Conservation (phyloP, 2,888 invertebrate genomes). For the Ornithoptera alexandrae region DNA sequence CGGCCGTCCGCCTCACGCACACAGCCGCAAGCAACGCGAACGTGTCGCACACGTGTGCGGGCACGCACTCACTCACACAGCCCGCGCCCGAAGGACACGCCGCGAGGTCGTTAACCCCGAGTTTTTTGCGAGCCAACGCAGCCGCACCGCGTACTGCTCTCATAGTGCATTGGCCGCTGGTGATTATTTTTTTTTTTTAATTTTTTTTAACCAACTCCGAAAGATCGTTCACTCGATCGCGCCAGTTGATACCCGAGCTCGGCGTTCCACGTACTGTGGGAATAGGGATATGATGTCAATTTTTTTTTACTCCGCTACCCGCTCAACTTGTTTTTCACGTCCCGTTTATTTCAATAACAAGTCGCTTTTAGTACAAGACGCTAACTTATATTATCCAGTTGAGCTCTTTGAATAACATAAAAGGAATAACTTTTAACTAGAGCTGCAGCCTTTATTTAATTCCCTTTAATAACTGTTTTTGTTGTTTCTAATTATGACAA, state of each 20-base stretch:
- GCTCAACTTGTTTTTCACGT: conserved; percentile 40
- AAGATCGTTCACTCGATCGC: conserved; percentile 63
- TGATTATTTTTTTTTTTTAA: conserved; percentile 42
- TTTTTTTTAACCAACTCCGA: conserved; percentile 48
- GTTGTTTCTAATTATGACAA: conserved; percentile 7
- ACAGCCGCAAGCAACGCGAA: conserved; percentile 39
- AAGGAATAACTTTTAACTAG: background rate
- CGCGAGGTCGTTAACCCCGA: conserved; percentile 70
- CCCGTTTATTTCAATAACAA: conserved; percentile 57
- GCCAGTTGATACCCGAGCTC: conserved; percentile 52
- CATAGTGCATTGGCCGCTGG: conserved; percentile 72
- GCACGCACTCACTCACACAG: conserved; percentile 65
- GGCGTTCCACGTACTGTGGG: conserved; percentile 54
- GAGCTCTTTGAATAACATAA: conserved; percentile 13
- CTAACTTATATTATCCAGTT: conserved; percentile 12
- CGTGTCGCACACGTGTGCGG: conserved; percentile 31
- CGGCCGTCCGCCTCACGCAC: conserved; percentile 50
- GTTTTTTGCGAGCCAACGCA: conserved; percentile 73
- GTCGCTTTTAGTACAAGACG: conserved; percentile 28
- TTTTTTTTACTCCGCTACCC: conserved; percentile 43
- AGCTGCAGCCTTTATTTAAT: background rate
- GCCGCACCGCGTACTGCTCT: conserved; percentile 65
- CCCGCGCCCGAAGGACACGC: conserved; percentile 70
- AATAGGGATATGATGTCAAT: conserved; percentile 68
- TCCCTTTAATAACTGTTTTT: conserved; percentile 2